phyloP scores from a whole-genome alignment of 2,113 vertebrate species.

The Serilophus lunatus region DNA sequence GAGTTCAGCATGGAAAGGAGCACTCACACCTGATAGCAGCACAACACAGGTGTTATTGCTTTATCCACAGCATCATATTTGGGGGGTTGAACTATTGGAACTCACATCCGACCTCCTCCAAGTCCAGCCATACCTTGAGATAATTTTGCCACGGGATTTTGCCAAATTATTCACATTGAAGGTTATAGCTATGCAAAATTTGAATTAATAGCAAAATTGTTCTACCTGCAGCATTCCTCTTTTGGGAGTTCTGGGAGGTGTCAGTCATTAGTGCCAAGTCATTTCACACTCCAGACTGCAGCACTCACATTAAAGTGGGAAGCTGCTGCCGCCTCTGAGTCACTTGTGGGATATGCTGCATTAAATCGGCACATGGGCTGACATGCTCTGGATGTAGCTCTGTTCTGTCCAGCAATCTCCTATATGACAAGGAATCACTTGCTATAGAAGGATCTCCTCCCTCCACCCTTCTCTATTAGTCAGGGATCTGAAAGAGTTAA shows the following conservation, averaged over 20 bases:
- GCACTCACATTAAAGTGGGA: not conserved
- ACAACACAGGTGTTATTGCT: fast-evolving
- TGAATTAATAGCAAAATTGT: not conserved
- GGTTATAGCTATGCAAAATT: not conserved
- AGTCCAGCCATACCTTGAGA: not conserved
- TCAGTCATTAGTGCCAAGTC: no score
- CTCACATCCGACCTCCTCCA: not conserved
- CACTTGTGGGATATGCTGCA: not conserved
- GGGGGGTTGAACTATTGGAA: no score
- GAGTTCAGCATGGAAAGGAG: not conserved
- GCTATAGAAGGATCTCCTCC: not conserved
- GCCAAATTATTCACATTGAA: not conserved
- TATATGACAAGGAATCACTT: not conserved
- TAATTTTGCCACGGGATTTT: not conserved
- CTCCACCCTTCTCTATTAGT: not conserved
- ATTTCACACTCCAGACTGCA: not conserved
- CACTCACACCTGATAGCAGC: not conserved
- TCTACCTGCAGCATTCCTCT: not conserved
- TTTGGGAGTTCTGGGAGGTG: not conserved
- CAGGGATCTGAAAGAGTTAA: not conserved
- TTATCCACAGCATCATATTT: not conserved
- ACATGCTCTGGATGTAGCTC: not conserved
- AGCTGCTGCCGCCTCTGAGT: not conserved
- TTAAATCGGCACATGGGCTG: not conserved
- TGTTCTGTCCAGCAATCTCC: not conserved